phyloP scores from a whole-genome alignment of 2,113 vertebrate species.

The Chloropsis hardwickii region DNA sequence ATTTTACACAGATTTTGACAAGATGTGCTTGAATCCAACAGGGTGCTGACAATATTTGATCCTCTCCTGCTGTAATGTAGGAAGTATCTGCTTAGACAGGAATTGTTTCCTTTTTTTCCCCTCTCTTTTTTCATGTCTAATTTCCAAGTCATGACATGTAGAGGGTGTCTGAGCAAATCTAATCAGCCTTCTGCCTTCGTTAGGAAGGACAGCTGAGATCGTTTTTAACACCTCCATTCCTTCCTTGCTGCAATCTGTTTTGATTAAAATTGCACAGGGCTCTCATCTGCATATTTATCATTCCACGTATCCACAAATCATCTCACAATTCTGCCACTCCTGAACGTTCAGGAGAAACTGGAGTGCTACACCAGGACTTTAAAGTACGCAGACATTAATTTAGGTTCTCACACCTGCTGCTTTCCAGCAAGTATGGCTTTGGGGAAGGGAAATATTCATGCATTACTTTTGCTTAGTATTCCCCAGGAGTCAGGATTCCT shows the following conservation, averaged over 20 bases:
- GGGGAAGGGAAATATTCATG: not conserved
- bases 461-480: not conserved
- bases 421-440: not conserved
- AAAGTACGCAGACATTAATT: conserved; percentile 2
- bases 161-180: conserved; percentile 1
- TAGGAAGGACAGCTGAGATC: conserved; percentile 18
- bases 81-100: not conserved
- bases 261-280: conserved; percentile 18
- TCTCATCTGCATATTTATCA: conserved; percentile 37
- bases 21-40: not conserved
- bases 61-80: not conserved
- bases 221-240: conserved; percentile 8
- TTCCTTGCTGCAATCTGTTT: conserved; percentile 43
- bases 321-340: not conserved
- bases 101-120: not conserved
- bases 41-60: not conserved
- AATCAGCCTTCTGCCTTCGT: conserved; percentile 42
- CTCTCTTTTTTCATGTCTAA: not conserved
- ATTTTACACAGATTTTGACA: not conserved
- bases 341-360: not conserved
- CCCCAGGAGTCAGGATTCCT: not conserved
- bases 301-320: not conserved
- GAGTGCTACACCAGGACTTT: not conserved
- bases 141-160: conserved; percentile 26
- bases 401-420: conserved; percentile 28